phyloP scores from a whole-genome alignment of 2,797 vertebrate species.

The Spinibarbus caldwelli region DNA sequence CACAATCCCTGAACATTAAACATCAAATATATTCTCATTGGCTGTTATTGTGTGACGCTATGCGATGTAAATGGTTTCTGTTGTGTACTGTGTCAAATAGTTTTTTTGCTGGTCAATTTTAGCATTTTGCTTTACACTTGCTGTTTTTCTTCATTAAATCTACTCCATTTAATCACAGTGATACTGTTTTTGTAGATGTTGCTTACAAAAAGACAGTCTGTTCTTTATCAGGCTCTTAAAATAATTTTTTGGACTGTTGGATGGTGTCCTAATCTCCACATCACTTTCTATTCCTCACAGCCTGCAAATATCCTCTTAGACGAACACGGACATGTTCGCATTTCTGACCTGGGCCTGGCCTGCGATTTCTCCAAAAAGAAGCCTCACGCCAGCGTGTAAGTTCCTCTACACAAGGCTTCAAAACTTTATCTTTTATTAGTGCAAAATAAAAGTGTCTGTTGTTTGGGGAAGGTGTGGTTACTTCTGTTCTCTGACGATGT shows the following conservation, averaged over 20 bases:
- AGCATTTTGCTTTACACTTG: background rate
- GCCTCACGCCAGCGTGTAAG: slow-evolving; percentile 96
- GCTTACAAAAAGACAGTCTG: background rate
- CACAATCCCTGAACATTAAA: background rate
- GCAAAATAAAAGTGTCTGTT: background rate
- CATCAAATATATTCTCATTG: background rate
- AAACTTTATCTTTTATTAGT: slow-evolving; percentile 13
- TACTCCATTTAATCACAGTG: background rate
- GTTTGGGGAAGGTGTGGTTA: background rate
- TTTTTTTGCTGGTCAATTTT: background rate
- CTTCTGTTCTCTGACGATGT: background rate
- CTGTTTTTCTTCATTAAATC: background rate
- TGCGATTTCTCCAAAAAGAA: slow-evolving; percentile 99
- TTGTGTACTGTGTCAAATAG: background rate
- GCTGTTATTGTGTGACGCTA: background rate
- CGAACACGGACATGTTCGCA: slow-evolving; percentile 93
- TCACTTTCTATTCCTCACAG: slow-evolving; percentile 68
- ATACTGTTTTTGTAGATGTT: background rate
- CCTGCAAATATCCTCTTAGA: slow-evolving; percentile 97
- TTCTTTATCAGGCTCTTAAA: slow-evolving; percentile 49
- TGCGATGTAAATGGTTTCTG: background rate
- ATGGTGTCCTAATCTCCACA: slow-evolving; percentile 42
- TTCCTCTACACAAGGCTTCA: slow-evolving; percentile 3
- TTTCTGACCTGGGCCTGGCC: slow-evolving; percentile 96
- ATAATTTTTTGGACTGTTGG: background rate